phyloP scores from a whole-genome alignment of 2,888 invertebrate species.

The Conus canariensis region DNA sequence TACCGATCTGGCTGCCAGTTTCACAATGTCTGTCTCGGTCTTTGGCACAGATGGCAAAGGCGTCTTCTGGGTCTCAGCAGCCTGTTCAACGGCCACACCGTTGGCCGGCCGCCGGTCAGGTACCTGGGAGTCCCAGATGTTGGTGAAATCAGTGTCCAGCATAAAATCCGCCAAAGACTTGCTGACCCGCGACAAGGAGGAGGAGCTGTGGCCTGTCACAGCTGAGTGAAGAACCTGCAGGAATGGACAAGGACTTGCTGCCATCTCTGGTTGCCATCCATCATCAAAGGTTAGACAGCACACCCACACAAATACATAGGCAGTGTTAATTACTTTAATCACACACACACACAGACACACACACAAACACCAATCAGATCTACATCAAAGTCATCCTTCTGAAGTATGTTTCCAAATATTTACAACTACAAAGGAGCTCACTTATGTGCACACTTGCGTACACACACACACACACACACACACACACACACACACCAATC shows the following conservation, averaged over 20 bases:
- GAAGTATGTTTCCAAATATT: too few species aligned
- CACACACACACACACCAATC: too few species aligned
- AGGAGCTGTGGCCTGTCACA: slow-evolving; percentile 74
- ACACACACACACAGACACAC: neutral
- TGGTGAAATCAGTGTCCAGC: slow-evolving; percentile 64
- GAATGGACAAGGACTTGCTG: neutral
- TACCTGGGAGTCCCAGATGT: slow-evolving; percentile 53
- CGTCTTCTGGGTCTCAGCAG: slow-evolving; percentile 15
- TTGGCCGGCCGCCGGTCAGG: slow-evolving; percentile 37
- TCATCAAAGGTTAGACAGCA: neutral
- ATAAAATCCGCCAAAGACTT: slow-evolving; percentile 68
- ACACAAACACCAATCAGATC: neutral
- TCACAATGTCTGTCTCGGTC: slow-evolving; percentile 68
- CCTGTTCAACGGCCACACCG: slow-evolving; percentile 33
- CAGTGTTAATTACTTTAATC: too few species aligned
- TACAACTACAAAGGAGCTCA: too few species aligned
- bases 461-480: too few species aligned
- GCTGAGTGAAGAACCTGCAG: slow-evolving; percentile 77
- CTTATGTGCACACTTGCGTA: too few species aligned
- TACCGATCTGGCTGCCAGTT: slow-evolving; percentile 83
- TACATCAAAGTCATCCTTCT: too few species aligned
- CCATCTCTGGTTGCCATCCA: neutral
- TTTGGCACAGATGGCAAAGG: slow-evolving; percentile 50
- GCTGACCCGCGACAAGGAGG: slow-evolving; percentile 66
- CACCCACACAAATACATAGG: neutral